A percentile compares a stretch with the other conserved stretches of the same genome.
phyloP scores from a whole-genome alignment of 92 coral and sea anemone species.

The Epizoanthus fatuus region DNA sequence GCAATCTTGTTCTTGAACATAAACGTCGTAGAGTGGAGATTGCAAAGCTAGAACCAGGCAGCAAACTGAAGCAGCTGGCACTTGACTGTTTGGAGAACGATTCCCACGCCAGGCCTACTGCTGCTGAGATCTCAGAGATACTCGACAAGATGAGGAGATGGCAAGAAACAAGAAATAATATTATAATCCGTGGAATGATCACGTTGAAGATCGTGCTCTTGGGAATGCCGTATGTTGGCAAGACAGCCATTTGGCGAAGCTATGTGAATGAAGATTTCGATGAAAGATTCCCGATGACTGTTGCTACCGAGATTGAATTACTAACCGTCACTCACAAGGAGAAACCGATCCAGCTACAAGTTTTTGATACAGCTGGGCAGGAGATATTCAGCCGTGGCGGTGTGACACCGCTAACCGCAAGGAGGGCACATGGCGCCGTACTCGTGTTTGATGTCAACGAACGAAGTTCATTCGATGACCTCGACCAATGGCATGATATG shows the following conservation, averaged over 20 bases:
- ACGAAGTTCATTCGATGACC: constrained; percentile 1
- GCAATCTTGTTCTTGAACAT: constrained; percentile 53
- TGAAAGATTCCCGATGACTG: not conserved
- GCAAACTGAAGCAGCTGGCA: constrained; percentile 41
- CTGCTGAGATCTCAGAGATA: constrained; percentile 17
- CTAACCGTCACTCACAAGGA: not conserved
- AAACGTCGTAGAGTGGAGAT: constrained; percentile 56
- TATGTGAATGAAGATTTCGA: constrained; percentile 5
- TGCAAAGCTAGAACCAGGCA: constrained; percentile 38
- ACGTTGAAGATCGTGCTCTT: constrained; percentile 7
- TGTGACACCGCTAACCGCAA: not conserved
- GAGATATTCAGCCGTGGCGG: not conserved
- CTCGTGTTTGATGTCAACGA: constrained; percentile 19
- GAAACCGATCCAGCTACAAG: not conserved
- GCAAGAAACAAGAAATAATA: constrained; percentile 38
- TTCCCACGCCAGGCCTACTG: constrained; percentile 50
- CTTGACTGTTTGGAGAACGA: constrained; percentile 66
- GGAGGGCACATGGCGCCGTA: constrained; percentile 3
- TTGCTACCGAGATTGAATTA: not conserved
- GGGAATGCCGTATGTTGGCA: constrained; percentile 61
- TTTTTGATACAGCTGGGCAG: constrained; percentile 27
- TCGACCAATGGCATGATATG: constrained; percentile 4
- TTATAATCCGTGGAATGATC: not conserved
- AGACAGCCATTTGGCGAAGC: constrained; percentile 43
- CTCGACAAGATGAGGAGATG: constrained; percentile 47